phyloP scores from a whole-genome alignment of 1,140 invertebrate genomes.

The Antheraea mylitta region DNA sequence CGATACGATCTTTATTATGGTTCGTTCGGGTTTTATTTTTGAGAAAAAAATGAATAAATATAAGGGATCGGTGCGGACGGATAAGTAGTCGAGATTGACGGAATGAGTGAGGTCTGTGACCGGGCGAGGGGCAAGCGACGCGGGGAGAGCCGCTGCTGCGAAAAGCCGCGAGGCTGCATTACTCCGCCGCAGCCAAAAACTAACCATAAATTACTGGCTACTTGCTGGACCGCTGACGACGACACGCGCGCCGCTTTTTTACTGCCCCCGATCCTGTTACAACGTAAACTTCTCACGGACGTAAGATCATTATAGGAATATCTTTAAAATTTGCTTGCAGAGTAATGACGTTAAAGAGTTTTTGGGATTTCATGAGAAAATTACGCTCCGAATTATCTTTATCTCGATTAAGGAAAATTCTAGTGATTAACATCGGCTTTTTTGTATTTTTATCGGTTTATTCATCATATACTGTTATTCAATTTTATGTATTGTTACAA shows the following conservation, averaged over 20 bases:
- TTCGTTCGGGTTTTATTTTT: slow-evolving; percentile 41
- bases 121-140: slow-evolving; percentile 33
- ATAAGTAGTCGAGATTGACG: slow-evolving; percentile 75
- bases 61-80: slow-evolving; percentile 63
- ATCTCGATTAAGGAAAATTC: slow-evolving; percentile 14
- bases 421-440: neutral
- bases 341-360: slow-evolving; percentile 62
- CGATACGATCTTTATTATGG: slow-evolving; percentile 66
- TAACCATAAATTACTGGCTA: slow-evolving; percentile 78
- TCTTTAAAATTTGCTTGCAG: slow-evolving; percentile 56
- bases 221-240: slow-evolving; percentile 63
- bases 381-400: slow-evolving; percentile 19
- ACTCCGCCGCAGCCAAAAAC: slow-evolving; percentile 73
- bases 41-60: slow-evolving; percentile 67
- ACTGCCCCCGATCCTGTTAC: slow-evolving; percentile 63
- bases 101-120: slow-evolving; percentile 70
- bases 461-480: neutral
- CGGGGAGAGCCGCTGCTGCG: slow-evolving; percentile 31
- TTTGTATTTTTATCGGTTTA: neutral
- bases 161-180: slow-evolving; percentile 71
- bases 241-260: slow-evolving; percentile 68
- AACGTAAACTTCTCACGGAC: slow-evolving; percentile 69
- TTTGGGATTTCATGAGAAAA: slow-evolving; percentile 26
- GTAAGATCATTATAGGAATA: slow-evolving; percentile 51
- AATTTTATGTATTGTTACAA: neutral